Conservation (phyloP, 2,888 invertebrate genomes). For the Agrotis ipsilon region DNA sequence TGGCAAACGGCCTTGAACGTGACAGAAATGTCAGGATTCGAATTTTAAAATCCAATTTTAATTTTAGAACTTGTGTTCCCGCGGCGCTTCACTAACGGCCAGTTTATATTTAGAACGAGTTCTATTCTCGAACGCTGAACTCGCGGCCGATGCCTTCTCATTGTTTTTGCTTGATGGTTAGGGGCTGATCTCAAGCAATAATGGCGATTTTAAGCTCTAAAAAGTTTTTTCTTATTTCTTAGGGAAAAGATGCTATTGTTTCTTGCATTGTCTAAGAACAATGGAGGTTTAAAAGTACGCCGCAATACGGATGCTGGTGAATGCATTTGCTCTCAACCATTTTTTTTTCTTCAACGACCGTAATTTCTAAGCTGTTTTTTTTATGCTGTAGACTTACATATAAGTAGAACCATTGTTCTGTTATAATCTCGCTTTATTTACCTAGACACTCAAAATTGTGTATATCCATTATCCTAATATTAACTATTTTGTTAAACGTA, state of each 20-base stretch:
- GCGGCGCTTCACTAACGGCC: slow-evolving; percentile 87
- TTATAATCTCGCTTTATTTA: neutral
- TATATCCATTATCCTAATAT: too few species aligned
- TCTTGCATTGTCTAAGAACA: slow-evolving; percentile 49
- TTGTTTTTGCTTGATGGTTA: slow-evolving; percentile 84
- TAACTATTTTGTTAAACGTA: too few species aligned
- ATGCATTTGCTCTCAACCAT: slow-evolving; percentile 26
- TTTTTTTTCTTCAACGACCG: slow-evolving; percentile 4
- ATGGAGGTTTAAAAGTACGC: slow-evolving; percentile 44
- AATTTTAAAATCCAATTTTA: slow-evolving; percentile 84
- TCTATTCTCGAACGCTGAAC: slow-evolving; percentile 89
- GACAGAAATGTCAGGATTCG: slow-evolving; percentile 85
- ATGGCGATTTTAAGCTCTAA: slow-evolving; percentile 39
- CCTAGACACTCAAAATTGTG: too few species aligned
- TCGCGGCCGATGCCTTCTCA: slow-evolving; percentile 87
- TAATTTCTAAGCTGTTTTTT: slow-evolving; percentile 7
- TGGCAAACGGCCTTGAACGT: slow-evolving; percentile 87
- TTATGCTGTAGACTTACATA: neutral
- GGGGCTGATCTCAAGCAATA: slow-evolving; percentile 63
- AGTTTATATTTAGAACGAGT: slow-evolving; percentile 88
- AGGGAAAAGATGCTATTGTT: slow-evolving; percentile 41
- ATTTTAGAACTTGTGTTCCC: slow-evolving; percentile 85
- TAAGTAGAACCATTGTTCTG: neutral
- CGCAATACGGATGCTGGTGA: slow-evolving; percentile 20
- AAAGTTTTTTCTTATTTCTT: slow-evolving; percentile 33